Evolutionary conservation across 2,888 invertebrate species (phyloP).

Genomic region (Marronus borbonicus): DNA sequence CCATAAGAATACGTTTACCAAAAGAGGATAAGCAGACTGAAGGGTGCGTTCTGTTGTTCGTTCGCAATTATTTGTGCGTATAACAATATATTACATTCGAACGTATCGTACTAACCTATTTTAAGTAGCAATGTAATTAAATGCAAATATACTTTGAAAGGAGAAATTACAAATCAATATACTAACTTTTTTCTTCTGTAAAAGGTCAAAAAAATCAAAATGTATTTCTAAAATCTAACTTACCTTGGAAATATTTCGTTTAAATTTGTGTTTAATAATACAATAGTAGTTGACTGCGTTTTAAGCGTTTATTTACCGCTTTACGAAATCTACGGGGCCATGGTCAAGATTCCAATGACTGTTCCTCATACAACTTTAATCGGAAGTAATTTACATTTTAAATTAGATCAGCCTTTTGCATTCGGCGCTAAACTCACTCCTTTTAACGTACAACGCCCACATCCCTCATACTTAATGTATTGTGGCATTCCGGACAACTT

Average conservation of each 20-base stretch:
- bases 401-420: constrained; percentile 18
- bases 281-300: no score
- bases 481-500: background rate
- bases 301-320: no score
- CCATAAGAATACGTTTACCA: background rate
- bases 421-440: background rate
- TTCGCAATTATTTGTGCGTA: no score
- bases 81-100: background rate
- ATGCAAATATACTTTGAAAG: no score
- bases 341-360: constrained; percentile 14
- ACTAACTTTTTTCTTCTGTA: no score
- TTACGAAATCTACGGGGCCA: background rate
- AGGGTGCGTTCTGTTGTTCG: background rate
- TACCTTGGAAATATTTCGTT: no score
- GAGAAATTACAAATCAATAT: no score
- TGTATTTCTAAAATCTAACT: no score
- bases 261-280: no score
- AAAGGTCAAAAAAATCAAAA: no score
- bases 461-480: constrained; percentile 12
- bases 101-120: background rate
- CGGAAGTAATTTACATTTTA: constrained; percentile 30
- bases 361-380: constrained; percentile 17
- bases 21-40: background rate
- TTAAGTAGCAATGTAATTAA: constrained; percentile 7
- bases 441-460: background rate